A percentile compares a stretch with the other conserved stretches of the same genome.
phyloP scores from a whole-genome alignment of 64 coral and sea anemone genomes.

The Montipora sp. region DNA sequence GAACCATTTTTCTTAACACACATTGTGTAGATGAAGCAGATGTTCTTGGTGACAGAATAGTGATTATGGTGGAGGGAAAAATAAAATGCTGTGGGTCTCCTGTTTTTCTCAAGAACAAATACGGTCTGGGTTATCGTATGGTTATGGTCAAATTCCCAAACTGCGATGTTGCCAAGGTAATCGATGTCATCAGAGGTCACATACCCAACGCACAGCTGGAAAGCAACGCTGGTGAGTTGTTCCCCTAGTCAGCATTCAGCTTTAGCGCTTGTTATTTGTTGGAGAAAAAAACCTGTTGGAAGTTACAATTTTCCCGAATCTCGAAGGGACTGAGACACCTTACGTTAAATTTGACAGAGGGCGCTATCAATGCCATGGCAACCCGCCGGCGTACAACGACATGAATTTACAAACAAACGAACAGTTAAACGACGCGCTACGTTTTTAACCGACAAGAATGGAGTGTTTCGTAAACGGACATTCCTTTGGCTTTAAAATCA shows the following conservation, averaged over 20 bases:
- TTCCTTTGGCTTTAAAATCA: no score
- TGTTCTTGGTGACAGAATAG: conserved; percentile 84
- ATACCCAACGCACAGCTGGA: conserved; percentile 83
- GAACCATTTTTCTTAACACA: conserved; percentile 77
- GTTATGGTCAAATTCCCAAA: conserved; percentile 75
- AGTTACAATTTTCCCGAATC: no score
- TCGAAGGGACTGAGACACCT: no score
- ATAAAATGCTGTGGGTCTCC: conserved; percentile 79
- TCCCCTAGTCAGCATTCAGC: not conserved
- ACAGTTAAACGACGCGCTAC: no score
- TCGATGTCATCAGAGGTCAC: conserved; percentile 54
- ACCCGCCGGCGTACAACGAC: no score
- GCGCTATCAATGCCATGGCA: no score
- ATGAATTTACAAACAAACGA: no score
- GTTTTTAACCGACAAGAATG: no score
- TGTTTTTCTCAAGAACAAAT: conserved; percentile 83
- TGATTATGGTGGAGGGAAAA: conserved; percentile 79
- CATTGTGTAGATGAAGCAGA: conserved; percentile 92
- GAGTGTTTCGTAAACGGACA: no score
- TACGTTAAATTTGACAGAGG: no score
- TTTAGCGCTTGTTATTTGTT: not conserved
- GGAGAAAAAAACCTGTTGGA: no score
- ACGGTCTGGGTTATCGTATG: conserved; percentile 96
- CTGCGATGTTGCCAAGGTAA: conserved; percentile 69
- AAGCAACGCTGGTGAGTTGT: conserved; percentile 82